Evolutionary conservation across 2,113 vertebrate genomes (phyloP), one percentile per base, ranked within the genome.

Genomic region (Limanda limanda): DNA sequence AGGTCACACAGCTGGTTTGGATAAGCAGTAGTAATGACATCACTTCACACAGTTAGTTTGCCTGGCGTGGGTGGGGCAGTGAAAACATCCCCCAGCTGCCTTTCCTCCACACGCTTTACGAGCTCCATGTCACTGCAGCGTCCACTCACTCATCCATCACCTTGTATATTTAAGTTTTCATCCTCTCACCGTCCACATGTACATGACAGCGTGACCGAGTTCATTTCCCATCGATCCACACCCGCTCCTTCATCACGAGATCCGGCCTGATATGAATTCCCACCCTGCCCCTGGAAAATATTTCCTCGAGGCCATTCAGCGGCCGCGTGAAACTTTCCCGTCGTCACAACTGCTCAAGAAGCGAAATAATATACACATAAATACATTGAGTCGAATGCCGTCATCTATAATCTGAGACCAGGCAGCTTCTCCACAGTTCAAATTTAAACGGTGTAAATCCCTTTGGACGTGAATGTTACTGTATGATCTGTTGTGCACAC

Each of bases 21-120:
- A 92, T 93, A 56, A 91, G 87, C 78, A 9, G 78, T 74, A 83
- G 76, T 81, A 75, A 90, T 94, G 92, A 93, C 90, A 89, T 94
- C 91, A 93, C 89, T 68, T 83, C 67, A 52, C 65, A 68, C 82
- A 71, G 86, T 88, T 90, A 31, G 27, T 86, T 82, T 85, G 78
- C 65, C 54, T 58, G 27, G 64, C 73, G 63, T 74, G 91, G 91
- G 91, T 86, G 89, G 71, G 75, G 86, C 83, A 37, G 71, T 4
- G 51, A 81, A 86, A 92, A 85, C 74, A 78, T 89, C 86, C 79
- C 47, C 23, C 89, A 89, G 82, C 89, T 93, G 88, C 77, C 76
- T 74, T 58, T 57, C 8, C 17, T 73, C 57, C 78, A 74, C 35
- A 10, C 40, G 45, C 35, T 45, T 5, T 7, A 47, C 1, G 51